Evolutionary conservation across 2,113 vertebrate species (phyloP), one percentile per base, ranked within the genome.

Genomic region (Potamarius usumacintae): DNA sequence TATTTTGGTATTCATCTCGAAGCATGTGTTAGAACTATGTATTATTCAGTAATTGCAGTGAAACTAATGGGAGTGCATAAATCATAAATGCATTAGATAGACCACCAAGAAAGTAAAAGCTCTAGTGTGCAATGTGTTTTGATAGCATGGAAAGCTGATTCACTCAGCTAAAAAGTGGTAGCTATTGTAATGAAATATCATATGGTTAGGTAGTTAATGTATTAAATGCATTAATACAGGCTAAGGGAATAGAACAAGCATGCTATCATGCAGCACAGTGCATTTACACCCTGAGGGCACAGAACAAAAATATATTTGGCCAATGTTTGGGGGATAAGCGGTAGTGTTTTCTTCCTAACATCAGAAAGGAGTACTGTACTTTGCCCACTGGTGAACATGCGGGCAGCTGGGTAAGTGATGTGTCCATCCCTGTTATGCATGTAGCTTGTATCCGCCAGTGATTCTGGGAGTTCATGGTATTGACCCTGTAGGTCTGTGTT

Each of bases 31-130:
- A 80, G 53, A 80, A 34, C 55, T 58, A 80, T 80, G 55, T 58
- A 58, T 80, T 80, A 80, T 58, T 58, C 55, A 20, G 78, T 80
- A 57, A 80, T 80, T 80, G 78, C 53, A 34, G n/a, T 58, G 34
- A 80, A 80, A 80, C 78, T 80, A 58, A 58, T 80, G 78, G 78
- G 55, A 80, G 55, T 34, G 27, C 55, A 80, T 57, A 58, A 80
- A 80, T 34, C 55, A 58, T 58, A 22, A 80, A 34, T 80, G 7
- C 55, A 80, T 80, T 34, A 58, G 27, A 30, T 4, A 58, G 53
- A 30, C 53, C 55, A 34, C 55, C 53, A 57, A 80, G 55, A 27
- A 58, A 58, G 53, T 34, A 80, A 11, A 80, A 58, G 52, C 27
- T 55, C 25, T 1, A 15, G 0, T 12, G 22, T 17, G 5, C 20